Conservation (phyloP, 2,888 invertebrate species). For the Eucriotettix oculatus region DNA sequence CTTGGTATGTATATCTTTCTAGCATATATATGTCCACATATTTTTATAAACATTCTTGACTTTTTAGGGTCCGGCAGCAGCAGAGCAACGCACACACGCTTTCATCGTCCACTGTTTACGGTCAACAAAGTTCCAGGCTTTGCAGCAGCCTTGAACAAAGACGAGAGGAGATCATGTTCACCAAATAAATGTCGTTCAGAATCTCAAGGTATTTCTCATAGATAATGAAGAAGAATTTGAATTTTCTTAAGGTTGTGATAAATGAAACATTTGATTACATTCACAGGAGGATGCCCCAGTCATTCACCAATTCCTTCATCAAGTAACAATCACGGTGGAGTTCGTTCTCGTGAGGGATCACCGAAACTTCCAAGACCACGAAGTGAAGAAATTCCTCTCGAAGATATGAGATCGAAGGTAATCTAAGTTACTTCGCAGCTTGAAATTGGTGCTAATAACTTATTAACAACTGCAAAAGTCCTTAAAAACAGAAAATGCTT, state of each 20-base stretch:
- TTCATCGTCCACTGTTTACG: slow-evolving; percentile 24
- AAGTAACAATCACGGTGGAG: not conserved
- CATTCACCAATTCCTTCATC: not conserved
- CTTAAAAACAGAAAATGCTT: too few species aligned
- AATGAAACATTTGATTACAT: not conserved
- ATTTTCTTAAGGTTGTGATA: not conserved
- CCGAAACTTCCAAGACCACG: slow-evolving; percentile 53
- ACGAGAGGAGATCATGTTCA: slow-evolving; percentile 16
- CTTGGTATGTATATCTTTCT: too few species aligned
- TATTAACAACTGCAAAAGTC: too few species aligned
- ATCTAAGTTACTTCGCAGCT: not conserved
- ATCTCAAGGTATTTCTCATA: slow-evolving; percentile 6
- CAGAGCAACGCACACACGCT: not conserved
- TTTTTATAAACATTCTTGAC: too few species aligned
- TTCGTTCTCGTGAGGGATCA: slow-evolving; percentile 38
- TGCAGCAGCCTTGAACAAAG: slow-evolving; percentile 25
- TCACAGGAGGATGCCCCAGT: not conserved
- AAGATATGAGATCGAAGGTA: slow-evolving; percentile 37
- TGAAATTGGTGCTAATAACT: too few species aligned
- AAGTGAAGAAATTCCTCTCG: slow-evolving; percentile 66
- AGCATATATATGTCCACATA: too few species aligned
- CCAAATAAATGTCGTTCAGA: slow-evolving; percentile 9
- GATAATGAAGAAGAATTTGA: not conserved
- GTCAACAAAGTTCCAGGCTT: slow-evolving; percentile 25
- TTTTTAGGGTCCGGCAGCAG: not conserved